These are phyloP conservation scores for Prionailurus viverrinus DNA, from an alignment of 2,113 vertebrate genomes.

Conservation along the genomic window DNA sequence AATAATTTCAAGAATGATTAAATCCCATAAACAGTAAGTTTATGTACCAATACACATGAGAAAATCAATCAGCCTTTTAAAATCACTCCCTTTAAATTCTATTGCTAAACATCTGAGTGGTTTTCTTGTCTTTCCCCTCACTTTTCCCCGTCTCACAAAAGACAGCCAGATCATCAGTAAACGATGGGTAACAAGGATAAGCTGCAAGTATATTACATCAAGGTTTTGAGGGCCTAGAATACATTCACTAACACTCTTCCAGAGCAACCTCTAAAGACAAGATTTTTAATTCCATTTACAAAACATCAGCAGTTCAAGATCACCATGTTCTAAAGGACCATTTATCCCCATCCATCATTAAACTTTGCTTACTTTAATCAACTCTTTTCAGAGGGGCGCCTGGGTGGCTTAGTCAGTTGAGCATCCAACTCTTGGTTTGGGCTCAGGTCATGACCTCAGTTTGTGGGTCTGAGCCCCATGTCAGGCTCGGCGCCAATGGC, in stretches of 20 bases:
- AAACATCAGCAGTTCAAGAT: neutral
- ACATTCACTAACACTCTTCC: neutral
- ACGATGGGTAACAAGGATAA: neutral
- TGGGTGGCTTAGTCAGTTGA: too few relatives aligned
- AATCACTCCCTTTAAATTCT: neutral
- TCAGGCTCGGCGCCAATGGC: too few relatives aligned
- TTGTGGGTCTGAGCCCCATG: too few relatives aligned
- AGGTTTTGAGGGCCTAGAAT: neutral
- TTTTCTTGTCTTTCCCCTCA: neutral
- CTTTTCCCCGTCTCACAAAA: neutral
- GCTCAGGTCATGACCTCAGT: too few relatives aligned
- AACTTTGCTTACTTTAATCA: neutral
- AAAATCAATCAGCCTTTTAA: neutral
- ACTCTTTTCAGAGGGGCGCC: neutral
- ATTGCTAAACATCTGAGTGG: neutral
- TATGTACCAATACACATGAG: neutral
- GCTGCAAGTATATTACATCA: neutral
- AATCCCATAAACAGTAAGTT: neutral
- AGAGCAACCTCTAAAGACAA: neutral
- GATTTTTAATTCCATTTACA: neutral
- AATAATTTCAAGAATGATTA: constrained; percentile 42
- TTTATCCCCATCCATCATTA: neutral
- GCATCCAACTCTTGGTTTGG: too few relatives aligned
- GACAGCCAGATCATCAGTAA: neutral
- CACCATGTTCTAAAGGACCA: neutral